Percentiles rank a stretch among this genome's conserved stretches.
These are phyloP conservation scores for Bombus consobrinus DNA, from an alignment of 1,140 invertebrate genomes.

Conservation along the genomic window DNA sequence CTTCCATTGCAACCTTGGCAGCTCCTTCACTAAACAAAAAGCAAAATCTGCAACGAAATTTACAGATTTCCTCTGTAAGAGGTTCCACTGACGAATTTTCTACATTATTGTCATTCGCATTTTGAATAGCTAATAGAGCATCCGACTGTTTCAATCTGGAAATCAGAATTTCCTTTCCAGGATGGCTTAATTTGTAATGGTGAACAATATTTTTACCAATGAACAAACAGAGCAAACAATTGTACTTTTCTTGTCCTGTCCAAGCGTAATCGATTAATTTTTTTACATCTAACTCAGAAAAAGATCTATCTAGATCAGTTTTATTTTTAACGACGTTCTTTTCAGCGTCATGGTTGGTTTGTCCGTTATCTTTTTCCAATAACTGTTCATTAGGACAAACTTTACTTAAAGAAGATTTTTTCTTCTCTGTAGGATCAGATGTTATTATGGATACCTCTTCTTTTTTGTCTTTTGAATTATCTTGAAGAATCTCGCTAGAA, in stretches of 20 bases:
- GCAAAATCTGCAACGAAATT: slow-evolving; percentile 83
- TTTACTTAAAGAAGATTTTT: neutral
- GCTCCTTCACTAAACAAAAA: slow-evolving; percentile 76
- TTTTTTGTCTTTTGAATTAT: neutral
- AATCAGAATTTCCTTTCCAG: slow-evolving; percentile 85
- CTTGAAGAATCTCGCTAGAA: neutral
- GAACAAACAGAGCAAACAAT: slow-evolving; percentile 85
- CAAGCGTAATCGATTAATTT: slow-evolving; percentile 73
- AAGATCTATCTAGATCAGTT: slow-evolving; percentile 28
- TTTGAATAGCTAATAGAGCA: slow-evolving; percentile 81
- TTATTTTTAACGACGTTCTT: slow-evolving; percentile 9
- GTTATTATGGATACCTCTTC: too few species aligned
- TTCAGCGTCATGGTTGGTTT: neutral
- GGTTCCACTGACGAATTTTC: slow-evolving; percentile 51
- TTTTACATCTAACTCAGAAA: slow-evolving; percentile 1
- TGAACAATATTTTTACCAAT: slow-evolving; percentile 85
- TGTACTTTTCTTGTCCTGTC: slow-evolving; percentile 75
- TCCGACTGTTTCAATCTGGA: slow-evolving; percentile 83
- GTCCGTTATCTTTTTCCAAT: neutral
- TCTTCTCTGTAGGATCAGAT: neutral
- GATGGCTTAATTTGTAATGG: slow-evolving; percentile 86
- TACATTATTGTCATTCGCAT: slow-evolving; percentile 63
- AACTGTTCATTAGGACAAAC: neutral
- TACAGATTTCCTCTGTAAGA: slow-evolving; percentile 69
- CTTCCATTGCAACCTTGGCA: slow-evolving; percentile 71